A percentile compares a stretch with the other conserved stretches of the same genome.
Conservation (phyloP, 2,113 vertebrate genomes). For the Eira barbara region DNA sequence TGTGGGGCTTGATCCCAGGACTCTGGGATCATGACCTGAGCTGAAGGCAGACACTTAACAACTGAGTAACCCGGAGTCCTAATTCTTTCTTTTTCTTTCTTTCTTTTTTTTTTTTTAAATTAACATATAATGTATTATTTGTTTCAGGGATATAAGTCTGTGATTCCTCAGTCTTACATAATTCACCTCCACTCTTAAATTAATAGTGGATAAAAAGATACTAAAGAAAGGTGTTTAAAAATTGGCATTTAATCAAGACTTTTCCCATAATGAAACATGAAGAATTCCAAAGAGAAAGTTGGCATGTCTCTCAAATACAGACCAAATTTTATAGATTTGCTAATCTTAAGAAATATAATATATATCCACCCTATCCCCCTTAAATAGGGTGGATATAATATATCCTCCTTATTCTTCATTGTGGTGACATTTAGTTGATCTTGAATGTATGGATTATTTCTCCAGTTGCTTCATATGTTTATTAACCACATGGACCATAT, state of each 20-base stretch:
- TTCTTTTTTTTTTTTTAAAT: too few species aligned
- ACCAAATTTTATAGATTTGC: constrained; percentile 7
- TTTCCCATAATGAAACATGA: neutral
- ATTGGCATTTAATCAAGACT: neutral
- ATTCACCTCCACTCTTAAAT: neutral
- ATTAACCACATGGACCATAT: neutral
- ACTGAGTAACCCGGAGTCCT: too few species aligned
- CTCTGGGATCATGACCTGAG: too few species aligned
- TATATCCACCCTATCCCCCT: neutral
- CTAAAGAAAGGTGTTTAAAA: constrained; percentile 27
- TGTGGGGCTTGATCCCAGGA: too few species aligned
- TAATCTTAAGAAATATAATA: constrained; percentile 34
- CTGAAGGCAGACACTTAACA: too few species aligned
- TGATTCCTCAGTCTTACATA: too few species aligned
- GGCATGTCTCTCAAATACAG: neutral
- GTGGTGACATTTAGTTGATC: neutral
- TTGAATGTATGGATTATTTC: neutral
- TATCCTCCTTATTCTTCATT: neutral
- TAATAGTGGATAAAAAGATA: constrained; percentile 8
- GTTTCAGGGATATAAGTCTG: too few species aligned
- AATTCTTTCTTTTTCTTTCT: neutral
- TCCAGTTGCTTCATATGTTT: neutral
- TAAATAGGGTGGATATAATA: neutral
- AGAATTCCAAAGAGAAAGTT: constrained; percentile 24
- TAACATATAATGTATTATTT: too few species aligned